phyloP scores from a whole-genome alignment of 2,888 invertebrate genomes.

The Sminthurinus aureus region DNA sequence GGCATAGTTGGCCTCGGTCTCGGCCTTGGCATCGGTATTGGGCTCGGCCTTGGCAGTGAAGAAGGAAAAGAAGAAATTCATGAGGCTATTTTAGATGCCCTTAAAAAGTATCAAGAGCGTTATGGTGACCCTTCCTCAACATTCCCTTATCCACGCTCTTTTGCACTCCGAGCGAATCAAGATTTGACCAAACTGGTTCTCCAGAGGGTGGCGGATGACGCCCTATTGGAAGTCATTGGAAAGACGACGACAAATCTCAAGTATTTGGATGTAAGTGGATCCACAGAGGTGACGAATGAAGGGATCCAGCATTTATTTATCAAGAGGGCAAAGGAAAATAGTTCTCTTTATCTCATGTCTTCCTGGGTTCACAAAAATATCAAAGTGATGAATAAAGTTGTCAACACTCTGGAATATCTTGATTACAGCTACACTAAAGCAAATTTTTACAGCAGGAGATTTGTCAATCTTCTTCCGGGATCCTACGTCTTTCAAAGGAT shows the following conservation, averaged over 20 bases:
- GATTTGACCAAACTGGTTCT: constrained; percentile 44
- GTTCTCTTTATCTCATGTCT: constrained; percentile 46
- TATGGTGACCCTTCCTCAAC: not conserved
- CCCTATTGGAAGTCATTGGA: constrained; percentile 47
- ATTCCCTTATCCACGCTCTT: not conserved
- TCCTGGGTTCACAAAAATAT: constrained; percentile 50
- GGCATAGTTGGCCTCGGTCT: too few species aligned
- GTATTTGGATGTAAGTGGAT: constrained; percentile 53
- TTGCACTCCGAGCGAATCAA: constrained; percentile 32
- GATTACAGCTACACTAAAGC: constrained; percentile 53
- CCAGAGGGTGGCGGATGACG: constrained; percentile 48
- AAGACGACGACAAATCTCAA: constrained; percentile 33
- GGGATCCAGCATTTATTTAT: constrained; percentile 50
- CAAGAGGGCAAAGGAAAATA: constrained; percentile 40
- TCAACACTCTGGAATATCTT: constrained; percentile 41
- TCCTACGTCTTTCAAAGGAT: constrained; percentile 23
- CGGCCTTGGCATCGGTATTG: too few species aligned
- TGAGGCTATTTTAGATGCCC: not conserved
- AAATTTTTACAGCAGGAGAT: constrained; percentile 22
- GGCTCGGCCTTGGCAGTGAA: too few species aligned
- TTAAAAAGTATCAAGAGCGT: constrained; percentile 8
- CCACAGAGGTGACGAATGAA: constrained; percentile 47
- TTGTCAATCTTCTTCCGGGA: constrained; percentile 18
- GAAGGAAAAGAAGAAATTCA: not conserved
- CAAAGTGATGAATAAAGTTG: constrained; percentile 47